phyloP scores from a whole-genome alignment of 2,113 vertebrate genomes.

The Lynx canadensis region DNA sequence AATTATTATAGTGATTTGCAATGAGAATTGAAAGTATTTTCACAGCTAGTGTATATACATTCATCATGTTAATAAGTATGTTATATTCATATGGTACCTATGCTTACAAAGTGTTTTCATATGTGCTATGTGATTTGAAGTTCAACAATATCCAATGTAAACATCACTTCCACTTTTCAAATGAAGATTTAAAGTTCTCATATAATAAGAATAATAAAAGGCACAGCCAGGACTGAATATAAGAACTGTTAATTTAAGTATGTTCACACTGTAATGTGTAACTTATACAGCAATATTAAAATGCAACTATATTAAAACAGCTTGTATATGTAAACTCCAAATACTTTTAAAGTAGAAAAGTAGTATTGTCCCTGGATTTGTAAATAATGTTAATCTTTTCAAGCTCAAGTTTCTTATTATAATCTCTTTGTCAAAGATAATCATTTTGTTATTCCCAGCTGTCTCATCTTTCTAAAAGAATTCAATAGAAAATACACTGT shows the following conservation, averaged over 20 bases:
- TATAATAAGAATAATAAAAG: not conserved
- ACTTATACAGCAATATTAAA: not conserved
- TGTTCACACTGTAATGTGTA: not conserved
- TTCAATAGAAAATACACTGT: not conserved
- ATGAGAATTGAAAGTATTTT: constrained; percentile 19
- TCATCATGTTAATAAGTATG: constrained; percentile 29
- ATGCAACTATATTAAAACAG: not conserved
- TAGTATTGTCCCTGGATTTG: not conserved
- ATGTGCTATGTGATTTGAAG: not conserved
- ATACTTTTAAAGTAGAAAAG: constrained; percentile 34
- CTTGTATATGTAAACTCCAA: not conserved
- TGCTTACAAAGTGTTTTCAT: not conserved
- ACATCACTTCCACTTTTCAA: constrained; percentile 41
- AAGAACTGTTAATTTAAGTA: not conserved
- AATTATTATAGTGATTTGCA: constrained; percentile 39
- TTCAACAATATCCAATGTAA: not conserved
- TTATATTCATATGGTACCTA: not conserved
- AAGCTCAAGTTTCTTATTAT: constrained; percentile 14
- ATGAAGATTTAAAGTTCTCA: not conserved
- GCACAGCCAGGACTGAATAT: not conserved
- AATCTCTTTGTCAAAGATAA: constrained; percentile 13
- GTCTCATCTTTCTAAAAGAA: constrained; percentile 28
- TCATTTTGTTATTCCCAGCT: not conserved
- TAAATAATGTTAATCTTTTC: constrained; percentile 40
- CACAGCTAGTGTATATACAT: not conserved